Conservation (phyloP, 53 echinoderm and acorn worm genomes). For the Temnopleurus reevesii region DNA sequence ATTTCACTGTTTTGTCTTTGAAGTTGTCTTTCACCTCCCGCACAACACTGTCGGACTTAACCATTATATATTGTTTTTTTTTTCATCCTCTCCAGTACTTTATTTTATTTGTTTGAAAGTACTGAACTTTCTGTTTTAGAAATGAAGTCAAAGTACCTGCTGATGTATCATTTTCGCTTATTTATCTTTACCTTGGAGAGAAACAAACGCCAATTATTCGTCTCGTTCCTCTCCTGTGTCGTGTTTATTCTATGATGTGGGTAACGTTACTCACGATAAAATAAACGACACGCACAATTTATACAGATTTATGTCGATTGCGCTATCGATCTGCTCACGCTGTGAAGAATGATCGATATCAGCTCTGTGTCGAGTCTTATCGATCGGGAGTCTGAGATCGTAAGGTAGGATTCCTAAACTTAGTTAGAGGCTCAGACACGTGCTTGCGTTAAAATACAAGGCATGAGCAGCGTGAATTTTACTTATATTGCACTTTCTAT, state of each 20-base stretch:
- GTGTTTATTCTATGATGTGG: slow-evolving; percentile 24
- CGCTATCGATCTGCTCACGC: slow-evolving; percentile 46
- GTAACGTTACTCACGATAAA: neutral
- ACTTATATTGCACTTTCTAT: too few species aligned
- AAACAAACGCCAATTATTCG: neutral
- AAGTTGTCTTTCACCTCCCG: too few species aligned
- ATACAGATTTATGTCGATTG: slow-evolving; percentile 44
- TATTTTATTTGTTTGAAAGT: too few species aligned
- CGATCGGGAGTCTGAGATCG: slow-evolving; percentile 6
- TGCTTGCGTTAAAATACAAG: too few species aligned
- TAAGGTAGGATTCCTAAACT: too few species aligned
- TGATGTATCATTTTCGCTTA: neutral
- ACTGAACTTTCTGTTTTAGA: neutral
- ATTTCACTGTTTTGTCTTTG: too few species aligned
- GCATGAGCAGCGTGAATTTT: too few species aligned
- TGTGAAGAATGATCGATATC: slow-evolving; percentile 39
- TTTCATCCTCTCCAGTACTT: too few species aligned
- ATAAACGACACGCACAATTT: slow-evolving; percentile 55
- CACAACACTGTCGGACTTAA: too few species aligned
- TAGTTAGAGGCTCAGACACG: too few species aligned
- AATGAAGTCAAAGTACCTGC: neutral
- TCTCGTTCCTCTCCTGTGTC: slow-evolving; percentile 13
- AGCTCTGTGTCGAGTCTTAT: slow-evolving; percentile 30
- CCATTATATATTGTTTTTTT: too few species aligned
- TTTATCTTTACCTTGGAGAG: neutral